phyloP scores from a whole-genome alignment of 2,113 vertebrate species.

The Paramisgurnus dabryanus region DNA sequence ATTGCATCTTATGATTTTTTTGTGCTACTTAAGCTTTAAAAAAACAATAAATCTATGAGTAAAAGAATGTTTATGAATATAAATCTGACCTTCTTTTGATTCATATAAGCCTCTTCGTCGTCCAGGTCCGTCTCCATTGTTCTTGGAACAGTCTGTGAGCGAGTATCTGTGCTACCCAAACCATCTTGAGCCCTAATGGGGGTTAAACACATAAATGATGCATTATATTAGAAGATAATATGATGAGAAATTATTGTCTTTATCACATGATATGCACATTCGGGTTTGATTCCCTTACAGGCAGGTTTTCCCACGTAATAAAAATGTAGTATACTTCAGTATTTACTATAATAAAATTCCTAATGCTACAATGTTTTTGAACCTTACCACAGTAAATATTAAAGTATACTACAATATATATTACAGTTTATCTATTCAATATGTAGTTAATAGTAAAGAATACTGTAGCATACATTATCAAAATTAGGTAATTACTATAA shows the following conservation, averaged over 20 bases:
- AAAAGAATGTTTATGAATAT: neutral
- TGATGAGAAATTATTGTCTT: neutral
- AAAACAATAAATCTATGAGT: neutral
- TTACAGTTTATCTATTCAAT: no score
- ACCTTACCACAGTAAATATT: no score
- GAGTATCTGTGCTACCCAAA: conserved; percentile 66
- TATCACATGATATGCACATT: neutral
- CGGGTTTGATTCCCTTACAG: neutral
- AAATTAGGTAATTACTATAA: no score
- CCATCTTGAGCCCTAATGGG: conserved; percentile 57
- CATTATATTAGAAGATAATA: no score
- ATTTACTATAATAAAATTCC: no score
- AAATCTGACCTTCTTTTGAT: conserved; percentile 83
- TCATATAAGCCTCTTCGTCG: conserved; percentile 81
- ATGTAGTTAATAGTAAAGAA: no score
- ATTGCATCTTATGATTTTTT: neutral
- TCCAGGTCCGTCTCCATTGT: conserved; percentile 69
- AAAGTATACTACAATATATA: no score
- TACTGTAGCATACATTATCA: no score
- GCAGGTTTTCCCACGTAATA: no score
- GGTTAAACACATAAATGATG: neutral
- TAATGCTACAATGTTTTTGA: no score
- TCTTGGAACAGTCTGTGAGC: conserved; percentile 72
- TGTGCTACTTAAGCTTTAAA: no score
- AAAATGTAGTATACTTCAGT: no score